These are phyloP conservation scores for Brevipalpus yothersi DNA, from an alignment of 1,140 invertebrate species.

Conservation along the genomic window DNA sequence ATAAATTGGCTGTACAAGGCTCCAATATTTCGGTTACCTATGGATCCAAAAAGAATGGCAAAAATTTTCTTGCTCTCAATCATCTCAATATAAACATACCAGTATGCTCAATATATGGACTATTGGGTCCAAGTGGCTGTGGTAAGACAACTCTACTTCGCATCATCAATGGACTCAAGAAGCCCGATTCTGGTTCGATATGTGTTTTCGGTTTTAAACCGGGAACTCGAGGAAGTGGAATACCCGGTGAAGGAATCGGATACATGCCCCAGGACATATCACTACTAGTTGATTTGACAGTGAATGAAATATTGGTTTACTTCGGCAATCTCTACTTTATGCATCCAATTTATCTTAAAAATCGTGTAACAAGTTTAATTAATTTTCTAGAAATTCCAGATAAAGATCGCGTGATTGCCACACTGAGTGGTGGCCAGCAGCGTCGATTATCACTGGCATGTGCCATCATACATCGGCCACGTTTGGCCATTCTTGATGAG, in stretches of 20 bases:
- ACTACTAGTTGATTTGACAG: constrained; percentile 75
- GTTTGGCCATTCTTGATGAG: constrained; percentile 79
- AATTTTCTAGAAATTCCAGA: constrained; percentile 66
- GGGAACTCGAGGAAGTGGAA: constrained; percentile 12
- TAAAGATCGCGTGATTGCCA: constrained; percentile 14
- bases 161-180: constrained; percentile 19
- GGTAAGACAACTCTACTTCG: constrained; percentile 27
- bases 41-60: neutral
- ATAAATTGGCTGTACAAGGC: neutral
- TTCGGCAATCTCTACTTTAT: constrained; percentile 85
- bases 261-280: constrained; percentile 38
- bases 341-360: constrained; percentile 20
- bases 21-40: neutral
- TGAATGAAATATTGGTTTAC: constrained; percentile 76
- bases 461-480: constrained; percentile 71
- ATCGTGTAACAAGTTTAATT: constrained; percentile 57
- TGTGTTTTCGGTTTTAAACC: constrained; percentile 16
- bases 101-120: neutral
- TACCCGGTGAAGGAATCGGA: constrained; percentile 11
- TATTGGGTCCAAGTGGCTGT: constrained; percentile 16
- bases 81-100: neutral
- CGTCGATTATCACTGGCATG: constrained; percentile 71
- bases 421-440: constrained; percentile 66
- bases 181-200: constrained; percentile 16
- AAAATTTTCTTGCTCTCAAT: neutral